Evolutionary conservation across 2,888 invertebrate genomes (phyloP).

Genomic region (Protula sp.): DNA sequence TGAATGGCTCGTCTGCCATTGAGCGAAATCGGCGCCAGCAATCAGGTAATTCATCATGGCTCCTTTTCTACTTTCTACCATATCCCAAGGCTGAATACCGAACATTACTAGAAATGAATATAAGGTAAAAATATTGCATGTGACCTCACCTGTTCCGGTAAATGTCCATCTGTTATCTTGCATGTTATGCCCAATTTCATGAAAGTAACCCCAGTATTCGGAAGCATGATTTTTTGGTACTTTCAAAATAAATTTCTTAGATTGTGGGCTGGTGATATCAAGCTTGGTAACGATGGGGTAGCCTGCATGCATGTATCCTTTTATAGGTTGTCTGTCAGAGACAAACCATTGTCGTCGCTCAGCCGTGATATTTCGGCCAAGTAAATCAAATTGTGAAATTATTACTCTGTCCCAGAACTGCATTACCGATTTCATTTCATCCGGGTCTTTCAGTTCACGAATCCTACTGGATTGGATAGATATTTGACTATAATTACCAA

Average conservation of each 20-base stretch:
- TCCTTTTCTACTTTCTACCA: slow-evolving; percentile 15
- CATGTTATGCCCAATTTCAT: slow-evolving; percentile 34
- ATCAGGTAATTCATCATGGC: slow-evolving; percentile 18
- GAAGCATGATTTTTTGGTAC: not conserved
- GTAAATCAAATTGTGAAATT: slow-evolving; percentile 19
- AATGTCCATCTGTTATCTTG: slow-evolving; percentile 28
- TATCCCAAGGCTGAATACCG: slow-evolving; percentile 18
- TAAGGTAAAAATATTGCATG: slow-evolving; percentile 30
- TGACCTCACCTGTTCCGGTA: slow-evolving; percentile 23
- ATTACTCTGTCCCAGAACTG: slow-evolving; percentile 25
- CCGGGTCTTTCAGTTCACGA: slow-evolving; percentile 16
- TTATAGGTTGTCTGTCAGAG: slow-evolving; percentile 20
- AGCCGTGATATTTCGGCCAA: slow-evolving; percentile 8
- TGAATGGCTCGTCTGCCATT: slow-evolving; percentile 20
- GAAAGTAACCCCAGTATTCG: slow-evolving; percentile 28
- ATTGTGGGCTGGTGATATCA: slow-evolving; percentile 20
- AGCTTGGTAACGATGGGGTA: slow-evolving; percentile 30
- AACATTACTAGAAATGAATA: slow-evolving; percentile 24
- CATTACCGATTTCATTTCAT: slow-evolving; percentile 4
- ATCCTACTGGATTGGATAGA: slow-evolving; percentile 23
- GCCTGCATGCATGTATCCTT: slow-evolving; percentile 30
- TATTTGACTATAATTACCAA: slow-evolving; percentile 21
- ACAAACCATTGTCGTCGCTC: slow-evolving; percentile 21
- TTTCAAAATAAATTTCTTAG: not conserved
- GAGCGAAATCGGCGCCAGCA: slow-evolving; percentile 14